These are phyloP conservation scores for Callyntrura sp. DNA, from an alignment of 2,888 invertebrate species.

Conservation along the genomic window DNA sequence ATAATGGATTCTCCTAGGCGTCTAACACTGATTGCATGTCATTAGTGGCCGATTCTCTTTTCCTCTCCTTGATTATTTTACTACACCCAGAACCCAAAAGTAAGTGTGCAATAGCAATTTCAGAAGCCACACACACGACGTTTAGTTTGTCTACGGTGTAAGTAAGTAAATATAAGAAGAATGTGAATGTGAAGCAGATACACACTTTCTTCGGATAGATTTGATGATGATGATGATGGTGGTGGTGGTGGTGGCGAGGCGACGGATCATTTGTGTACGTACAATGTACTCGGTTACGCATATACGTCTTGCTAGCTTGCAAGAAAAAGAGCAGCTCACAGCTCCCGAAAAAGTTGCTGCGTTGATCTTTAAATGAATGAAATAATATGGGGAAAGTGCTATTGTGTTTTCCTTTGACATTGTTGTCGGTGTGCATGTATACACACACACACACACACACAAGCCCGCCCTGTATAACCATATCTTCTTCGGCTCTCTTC, in stretches of 20 bases:
- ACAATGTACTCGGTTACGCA: not conserved
- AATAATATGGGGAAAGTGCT: conserved; percentile 59
- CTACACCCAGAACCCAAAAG: conserved; percentile 77
- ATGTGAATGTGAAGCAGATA: conserved; percentile 47
- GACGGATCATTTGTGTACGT: conserved; percentile 46
- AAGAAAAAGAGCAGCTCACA: conserved; percentile 36
- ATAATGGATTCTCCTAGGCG: conserved; percentile 84
- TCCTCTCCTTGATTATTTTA: conserved; percentile 84
- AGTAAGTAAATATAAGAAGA: conserved; percentile 29
- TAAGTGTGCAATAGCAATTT: conserved; percentile 45
- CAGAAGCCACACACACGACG: conserved; percentile 29
- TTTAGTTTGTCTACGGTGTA: conserved; percentile 51
- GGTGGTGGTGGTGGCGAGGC: not conserved
- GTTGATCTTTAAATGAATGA: conserved; percentile 62
- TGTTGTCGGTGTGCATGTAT: conserved; percentile 2
- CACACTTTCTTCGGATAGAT: conserved; percentile 48
- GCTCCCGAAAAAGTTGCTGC: conserved; percentile 36
- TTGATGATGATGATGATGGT: conserved; percentile 29
- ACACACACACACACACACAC: conserved; percentile 7
- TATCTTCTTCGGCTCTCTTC: not conserved
- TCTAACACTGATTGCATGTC: conserved; percentile 84
- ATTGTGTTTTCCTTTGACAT: conserved; percentile 40
- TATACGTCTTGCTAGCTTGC: conserved; percentile 30
- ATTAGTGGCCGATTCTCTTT: conserved; percentile 84
- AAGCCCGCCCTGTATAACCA: not conserved